These are phyloP conservation scores for Argentina silus DNA, from an alignment of 2,797 vertebrate genomes.

Conservation along the genomic window DNA sequence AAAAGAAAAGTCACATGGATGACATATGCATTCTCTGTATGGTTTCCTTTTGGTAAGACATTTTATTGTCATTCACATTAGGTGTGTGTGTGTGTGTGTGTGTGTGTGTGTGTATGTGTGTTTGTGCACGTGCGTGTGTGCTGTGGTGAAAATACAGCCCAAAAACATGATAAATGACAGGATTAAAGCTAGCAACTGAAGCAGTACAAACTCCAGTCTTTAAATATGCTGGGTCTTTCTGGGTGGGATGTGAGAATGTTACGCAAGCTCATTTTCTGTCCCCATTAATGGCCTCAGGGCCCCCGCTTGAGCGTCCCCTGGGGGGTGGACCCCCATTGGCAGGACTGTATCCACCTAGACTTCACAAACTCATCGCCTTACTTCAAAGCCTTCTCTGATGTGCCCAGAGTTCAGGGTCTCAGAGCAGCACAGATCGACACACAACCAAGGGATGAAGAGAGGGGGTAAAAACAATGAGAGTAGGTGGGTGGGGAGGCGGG, in stretches of 20 bases:
- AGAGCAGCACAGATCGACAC: not conserved
- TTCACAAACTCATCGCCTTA: constrained; percentile 26
- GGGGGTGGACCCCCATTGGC: constrained; percentile 23
- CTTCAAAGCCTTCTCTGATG: constrained; percentile 49
- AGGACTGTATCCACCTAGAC: constrained; percentile 14
- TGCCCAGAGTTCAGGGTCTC: not conserved
- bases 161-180: not conserved
- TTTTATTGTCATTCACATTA: not conserved
- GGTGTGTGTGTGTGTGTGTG: not conserved
- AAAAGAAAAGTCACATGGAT: not conserved
- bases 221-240: constrained; percentile 4
- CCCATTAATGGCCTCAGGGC: not conserved
- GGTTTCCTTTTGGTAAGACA: not conserved
- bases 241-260: constrained; percentile 18
- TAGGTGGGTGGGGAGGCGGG: not conserved
- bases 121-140: not conserved
- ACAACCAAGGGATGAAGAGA: constrained; percentile 15
- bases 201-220: constrained; percentile 7
- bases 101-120: not conserved
- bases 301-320: constrained; percentile 12
- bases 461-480: not conserved
- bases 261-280: constrained; percentile 25
- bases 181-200: not conserved
- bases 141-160: not conserved
- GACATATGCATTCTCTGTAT: not conserved